Percentiles rank a stretch among this genome's conserved stretches.
These are phyloP conservation scores for Mythimna lalbum DNA, from an alignment of 2,888 invertebrate species.

Conservation along the genomic window DNA sequence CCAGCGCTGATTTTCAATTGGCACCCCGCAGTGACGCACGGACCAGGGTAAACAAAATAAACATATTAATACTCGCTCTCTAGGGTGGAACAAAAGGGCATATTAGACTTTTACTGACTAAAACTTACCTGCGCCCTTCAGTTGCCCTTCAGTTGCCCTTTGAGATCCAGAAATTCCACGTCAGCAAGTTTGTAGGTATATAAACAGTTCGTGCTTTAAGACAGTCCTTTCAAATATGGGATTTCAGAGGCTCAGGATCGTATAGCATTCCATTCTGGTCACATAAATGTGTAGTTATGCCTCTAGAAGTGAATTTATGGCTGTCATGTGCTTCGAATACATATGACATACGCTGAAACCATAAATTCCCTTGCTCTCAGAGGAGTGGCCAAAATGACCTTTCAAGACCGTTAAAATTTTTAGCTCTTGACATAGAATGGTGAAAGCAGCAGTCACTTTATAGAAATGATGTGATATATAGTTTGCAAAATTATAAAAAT, in stretches of 20 bases:
- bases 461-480: too few relatives aligned
- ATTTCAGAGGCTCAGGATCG: background rate
- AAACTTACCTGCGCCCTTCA: too few relatives aligned
- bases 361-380: background rate
- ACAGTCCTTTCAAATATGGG: background rate
- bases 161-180: too few relatives aligned
- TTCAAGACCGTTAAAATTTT: background rate
- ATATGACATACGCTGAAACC: slow-evolving; percentile 3
- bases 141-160: too few relatives aligned
- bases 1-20: too few relatives aligned
- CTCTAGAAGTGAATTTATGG: slow-evolving; percentile 23
- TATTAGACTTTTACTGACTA: too few relatives aligned
- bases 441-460: background rate
- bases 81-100: too few relatives aligned
- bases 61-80: too few relatives aligned
- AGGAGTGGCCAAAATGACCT: background rate
- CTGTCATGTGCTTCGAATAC: slow-evolving; percentile 27
- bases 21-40: too few relatives aligned
- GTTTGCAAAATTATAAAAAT: too few relatives aligned
- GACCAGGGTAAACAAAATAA: too few relatives aligned
- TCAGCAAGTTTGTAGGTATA: background rate
- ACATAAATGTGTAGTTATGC: slow-evolving; percentile 29
- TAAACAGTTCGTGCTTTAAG: background rate
- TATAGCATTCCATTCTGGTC: slow-evolving; percentile 35
- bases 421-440: background rate